Percentiles rank a stretch among this genome's conserved stretches.
These are phyloP conservation scores for Caenorhabditis auriculariae DNA, from an alignment of 2,888 invertebrate genomes.

Conservation along the genomic window DNA sequence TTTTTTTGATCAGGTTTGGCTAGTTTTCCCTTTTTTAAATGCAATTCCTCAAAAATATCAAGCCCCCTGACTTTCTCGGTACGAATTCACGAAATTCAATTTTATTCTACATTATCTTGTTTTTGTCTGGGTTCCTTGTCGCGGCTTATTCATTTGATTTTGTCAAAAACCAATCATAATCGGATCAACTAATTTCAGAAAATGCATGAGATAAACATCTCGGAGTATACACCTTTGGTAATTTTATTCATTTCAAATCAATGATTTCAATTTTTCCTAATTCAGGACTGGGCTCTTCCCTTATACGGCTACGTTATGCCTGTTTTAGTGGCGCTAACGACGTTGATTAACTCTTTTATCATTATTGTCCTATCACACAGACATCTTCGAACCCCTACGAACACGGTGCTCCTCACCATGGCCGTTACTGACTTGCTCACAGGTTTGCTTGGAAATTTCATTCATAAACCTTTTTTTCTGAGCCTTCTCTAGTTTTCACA, in stretches of 20 bases:
- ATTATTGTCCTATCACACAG: slow-evolving; percentile 33
- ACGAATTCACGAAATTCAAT: no score
- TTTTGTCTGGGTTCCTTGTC: no score
- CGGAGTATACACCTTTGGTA: neutral
- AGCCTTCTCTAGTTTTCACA: no score
- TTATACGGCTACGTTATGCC: slow-evolving; percentile 55
- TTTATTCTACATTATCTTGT: no score
- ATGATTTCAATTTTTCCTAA: neutral
- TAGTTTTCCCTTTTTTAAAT: no score
- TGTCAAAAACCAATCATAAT: neutral
- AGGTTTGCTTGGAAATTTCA: slow-evolving; percentile 28
- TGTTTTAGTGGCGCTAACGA: slow-evolving; percentile 34
- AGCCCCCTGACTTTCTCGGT: no score
- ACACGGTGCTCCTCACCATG: slow-evolving; percentile 52
- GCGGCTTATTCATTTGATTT: neutral
- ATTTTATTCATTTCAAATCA: neutral
- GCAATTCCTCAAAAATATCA: no score
- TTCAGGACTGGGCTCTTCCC: slow-evolving; percentile 46
- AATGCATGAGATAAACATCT: neutral
- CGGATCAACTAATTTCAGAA: no score
- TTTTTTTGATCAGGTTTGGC: no score
- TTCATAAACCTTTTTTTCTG: no score
- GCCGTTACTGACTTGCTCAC: slow-evolving; percentile 55
- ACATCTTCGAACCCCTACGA: slow-evolving; percentile 59
- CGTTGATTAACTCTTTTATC: slow-evolving; percentile 50